Percentiles rank a stretch among this genome's conserved stretches.
phyloP scores from a whole-genome alignment of 2,113 vertebrate genomes.

The Chitala chitala region DNA sequence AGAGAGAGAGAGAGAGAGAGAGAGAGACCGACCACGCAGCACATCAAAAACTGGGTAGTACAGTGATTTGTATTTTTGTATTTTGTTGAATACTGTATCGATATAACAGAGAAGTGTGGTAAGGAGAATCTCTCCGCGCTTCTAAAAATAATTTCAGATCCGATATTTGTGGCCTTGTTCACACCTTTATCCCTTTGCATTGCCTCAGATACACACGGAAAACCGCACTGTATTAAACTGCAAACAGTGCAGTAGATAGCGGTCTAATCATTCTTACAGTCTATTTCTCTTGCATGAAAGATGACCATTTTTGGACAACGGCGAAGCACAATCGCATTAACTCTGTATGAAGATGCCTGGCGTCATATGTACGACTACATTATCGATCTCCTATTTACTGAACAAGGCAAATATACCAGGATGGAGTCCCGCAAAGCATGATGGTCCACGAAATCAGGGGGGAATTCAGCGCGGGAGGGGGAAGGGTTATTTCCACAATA shows the following conservation, averaged over 20 bases:
- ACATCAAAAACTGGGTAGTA: no score
- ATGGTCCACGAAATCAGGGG: constrained; percentile 24
- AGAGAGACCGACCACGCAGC: no score
- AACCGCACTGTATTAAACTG: neutral
- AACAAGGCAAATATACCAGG: constrained; percentile 32
- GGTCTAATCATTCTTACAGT: neutral
- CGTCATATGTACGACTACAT: constrained; percentile 25
- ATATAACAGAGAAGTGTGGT: no score
- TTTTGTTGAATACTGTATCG: no score
- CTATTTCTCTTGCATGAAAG: neutral
- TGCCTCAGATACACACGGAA: neutral
- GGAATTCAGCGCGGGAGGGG: neutral
- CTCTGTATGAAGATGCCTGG: constrained; percentile 19
- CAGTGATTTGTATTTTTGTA: no score
- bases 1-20: no score
- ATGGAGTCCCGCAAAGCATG: constrained; percentile 26
- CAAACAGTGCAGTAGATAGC: neutral
- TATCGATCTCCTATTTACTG: constrained; percentile 47
- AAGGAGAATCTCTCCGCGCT: no score
- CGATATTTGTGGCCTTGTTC: no score
- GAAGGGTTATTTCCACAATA: constrained; percentile 3
- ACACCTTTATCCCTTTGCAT: no score
- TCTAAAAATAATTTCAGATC: no score
- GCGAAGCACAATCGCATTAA: neutral
- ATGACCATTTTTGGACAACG: neutral